Evolutionary conservation across 2,888 invertebrate genomes (phyloP).

Genomic region (Tetranychus truncatus): DNA sequence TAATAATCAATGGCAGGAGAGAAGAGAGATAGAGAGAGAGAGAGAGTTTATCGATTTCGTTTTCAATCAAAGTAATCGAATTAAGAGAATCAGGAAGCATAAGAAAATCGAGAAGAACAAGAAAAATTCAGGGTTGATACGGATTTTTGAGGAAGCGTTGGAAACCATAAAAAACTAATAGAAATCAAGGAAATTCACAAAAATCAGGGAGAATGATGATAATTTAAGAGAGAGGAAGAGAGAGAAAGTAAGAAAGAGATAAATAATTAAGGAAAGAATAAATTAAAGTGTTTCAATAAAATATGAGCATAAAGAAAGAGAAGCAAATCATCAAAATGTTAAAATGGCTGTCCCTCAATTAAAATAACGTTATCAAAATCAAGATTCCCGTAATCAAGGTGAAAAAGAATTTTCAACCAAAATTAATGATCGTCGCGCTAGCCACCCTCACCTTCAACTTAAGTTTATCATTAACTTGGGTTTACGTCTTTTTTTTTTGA

Average conservation of each 20-base stretch:
- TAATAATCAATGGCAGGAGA: neutral
- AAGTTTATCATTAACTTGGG: neutral
- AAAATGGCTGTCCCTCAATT: neutral
- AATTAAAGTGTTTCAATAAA: neutral
- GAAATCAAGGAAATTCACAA: neutral
- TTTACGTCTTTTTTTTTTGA: neutral
- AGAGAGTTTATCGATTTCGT: neutral
- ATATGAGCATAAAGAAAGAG: neutral
- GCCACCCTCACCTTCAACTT: neutral
- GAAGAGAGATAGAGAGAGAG: neutral
- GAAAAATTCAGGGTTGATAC: neutral
- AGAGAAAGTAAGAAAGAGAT: conserved; percentile 3
- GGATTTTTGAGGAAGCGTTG: neutral
- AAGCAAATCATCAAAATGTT: neutral
- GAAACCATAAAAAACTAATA: neutral
- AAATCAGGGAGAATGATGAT: neutral
- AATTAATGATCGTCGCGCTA: neutral
- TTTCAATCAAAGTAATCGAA: neutral
- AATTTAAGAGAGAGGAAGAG: conserved; percentile 1
- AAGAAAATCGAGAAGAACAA: neutral
- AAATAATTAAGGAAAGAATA: neutral
- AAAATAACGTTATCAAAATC: neutral
- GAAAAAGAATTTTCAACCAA: neutral
- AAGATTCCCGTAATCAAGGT: neutral
- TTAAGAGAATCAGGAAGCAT: neutral